Percentiles rank a stretch among this genome's conserved stretches.
These are phyloP conservation scores for Coranthus polyacanthus DNA, from an alignment of 2,797 vertebrate species.

Conservation along the genomic window DNA sequence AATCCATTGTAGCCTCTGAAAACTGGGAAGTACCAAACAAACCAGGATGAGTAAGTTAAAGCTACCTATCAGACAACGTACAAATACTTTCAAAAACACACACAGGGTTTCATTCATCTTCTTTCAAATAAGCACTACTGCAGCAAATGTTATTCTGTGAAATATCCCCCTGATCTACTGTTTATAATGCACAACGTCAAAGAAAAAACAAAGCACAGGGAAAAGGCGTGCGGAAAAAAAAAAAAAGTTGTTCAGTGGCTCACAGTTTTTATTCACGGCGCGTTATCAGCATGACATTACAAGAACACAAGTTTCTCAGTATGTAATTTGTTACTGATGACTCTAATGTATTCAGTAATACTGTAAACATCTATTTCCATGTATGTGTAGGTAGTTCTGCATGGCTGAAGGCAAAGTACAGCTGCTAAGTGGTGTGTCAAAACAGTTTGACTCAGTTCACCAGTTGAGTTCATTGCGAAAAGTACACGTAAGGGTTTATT, in stretches of 20 bases:
- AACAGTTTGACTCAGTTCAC: conserved; percentile 33
- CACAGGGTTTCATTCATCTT: no score
- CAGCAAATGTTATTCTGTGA: not conserved
- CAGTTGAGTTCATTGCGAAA: conserved; percentile 28
- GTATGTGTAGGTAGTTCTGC: conserved; percentile 4
- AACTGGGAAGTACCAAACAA: not conserved
- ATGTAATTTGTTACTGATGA: conserved; percentile 42
- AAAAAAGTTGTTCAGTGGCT: no score
- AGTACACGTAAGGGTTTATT: no score
- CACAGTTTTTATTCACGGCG: conserved; percentile 41
- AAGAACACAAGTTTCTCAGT: conserved; percentile 38
- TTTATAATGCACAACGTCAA: not conserved
- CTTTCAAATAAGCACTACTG: no score
- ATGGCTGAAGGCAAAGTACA: conserved; percentile 35
- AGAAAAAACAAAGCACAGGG: not conserved
- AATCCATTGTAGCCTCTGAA: not conserved
- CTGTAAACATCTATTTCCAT: conserved; percentile 30
- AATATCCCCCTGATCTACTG: not conserved
- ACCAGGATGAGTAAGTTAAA: no score
- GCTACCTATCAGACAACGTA: no score
- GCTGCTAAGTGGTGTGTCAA: conserved; percentile 39
- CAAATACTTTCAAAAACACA: not conserved
- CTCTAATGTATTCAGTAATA: conserved; percentile 44
- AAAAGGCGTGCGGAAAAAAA: conserved; percentile 14
- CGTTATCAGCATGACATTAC: conserved; percentile 52